phyloP scores from a whole-genome alignment of 2,113 vertebrate species.

The Grammomys surdaster region DNA sequence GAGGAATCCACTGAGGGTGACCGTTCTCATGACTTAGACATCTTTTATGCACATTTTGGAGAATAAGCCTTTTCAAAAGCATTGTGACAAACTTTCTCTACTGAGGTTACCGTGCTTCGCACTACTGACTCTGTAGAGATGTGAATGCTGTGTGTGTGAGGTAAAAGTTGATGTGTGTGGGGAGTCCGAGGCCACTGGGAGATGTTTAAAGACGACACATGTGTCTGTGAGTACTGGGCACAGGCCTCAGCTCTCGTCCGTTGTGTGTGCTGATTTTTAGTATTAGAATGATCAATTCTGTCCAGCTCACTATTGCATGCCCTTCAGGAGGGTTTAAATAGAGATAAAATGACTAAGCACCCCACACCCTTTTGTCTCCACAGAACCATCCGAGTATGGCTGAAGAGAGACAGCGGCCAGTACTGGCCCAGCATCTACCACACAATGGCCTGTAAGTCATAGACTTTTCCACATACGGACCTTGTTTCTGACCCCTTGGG shows the following conservation, averaged over 20 bases:
- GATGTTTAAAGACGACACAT: not conserved
- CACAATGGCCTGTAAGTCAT: conserved; percentile 95
- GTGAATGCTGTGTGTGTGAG: no score
- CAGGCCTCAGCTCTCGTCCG: accelerated
- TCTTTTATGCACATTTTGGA: not conserved
- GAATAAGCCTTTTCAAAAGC: not conserved
- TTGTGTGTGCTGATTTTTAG: not conserved
- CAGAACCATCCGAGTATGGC: conserved; percentile 97
- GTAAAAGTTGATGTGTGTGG: not conserved
- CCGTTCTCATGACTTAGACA: not conserved
- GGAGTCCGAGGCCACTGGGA: not conserved
- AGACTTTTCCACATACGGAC: not conserved
- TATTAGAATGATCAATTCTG: not conserved
- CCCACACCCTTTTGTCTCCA: not conserved
- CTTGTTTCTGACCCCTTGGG: not conserved
- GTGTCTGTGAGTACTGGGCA: not conserved
- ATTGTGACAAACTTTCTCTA: not conserved
- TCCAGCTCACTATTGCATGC: not conserved
- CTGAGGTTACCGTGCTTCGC: not conserved
- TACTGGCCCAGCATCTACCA: conserved; percentile 98
- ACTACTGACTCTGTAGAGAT: not conserved
- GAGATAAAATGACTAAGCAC: not conserved
- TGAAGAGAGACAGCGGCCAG: conserved; percentile 98
- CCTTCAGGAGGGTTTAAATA: not conserved
- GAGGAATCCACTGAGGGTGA: not conserved